phyloP scores from a whole-genome alignment of 2,797 vertebrate species.

The Rhabdomys pumilio region DNA sequence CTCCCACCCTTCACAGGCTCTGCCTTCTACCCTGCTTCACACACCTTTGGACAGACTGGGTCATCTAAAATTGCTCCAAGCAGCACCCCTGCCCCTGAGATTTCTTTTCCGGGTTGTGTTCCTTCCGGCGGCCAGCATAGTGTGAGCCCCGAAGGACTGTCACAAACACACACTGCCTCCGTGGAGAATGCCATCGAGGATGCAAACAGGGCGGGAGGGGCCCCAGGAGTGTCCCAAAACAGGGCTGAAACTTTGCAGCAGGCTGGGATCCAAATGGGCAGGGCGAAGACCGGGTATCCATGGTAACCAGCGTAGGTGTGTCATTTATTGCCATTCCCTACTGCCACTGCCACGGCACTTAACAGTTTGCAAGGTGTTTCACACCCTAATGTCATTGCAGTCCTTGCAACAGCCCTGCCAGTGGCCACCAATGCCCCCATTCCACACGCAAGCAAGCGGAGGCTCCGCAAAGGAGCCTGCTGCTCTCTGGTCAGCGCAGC shows the following conservation, averaged over 20 bases:
- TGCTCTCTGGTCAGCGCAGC: background rate
- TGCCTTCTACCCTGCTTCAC: background rate
- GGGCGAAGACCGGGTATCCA: background rate
- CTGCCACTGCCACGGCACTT: background rate
- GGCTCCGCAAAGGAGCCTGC: background rate
- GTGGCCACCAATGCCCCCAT: constrained; percentile 23
- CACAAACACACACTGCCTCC: background rate
- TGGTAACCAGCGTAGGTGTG: constrained; percentile 50
- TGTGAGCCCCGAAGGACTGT: background rate
- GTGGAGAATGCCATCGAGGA: no score
- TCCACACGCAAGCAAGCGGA: background rate
- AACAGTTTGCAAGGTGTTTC: constrained; percentile 24
- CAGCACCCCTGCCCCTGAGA: background rate
- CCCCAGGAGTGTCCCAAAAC: background rate
- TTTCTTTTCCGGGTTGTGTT: background rate
- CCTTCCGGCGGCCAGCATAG: background rate
- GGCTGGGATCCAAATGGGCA: background rate
- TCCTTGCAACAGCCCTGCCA: constrained; percentile 42
- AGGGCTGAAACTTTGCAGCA: background rate
- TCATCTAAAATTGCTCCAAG: background rate
- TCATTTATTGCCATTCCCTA: background rate
- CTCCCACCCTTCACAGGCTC: background rate
- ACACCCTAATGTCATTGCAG: constrained; percentile 65
- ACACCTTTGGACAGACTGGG: background rate
- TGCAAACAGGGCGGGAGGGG: background rate